Base-by-base conservation (phyloP, 2,797 vertebrate genomes). In the Crocodylus rhombifer region DNA sequence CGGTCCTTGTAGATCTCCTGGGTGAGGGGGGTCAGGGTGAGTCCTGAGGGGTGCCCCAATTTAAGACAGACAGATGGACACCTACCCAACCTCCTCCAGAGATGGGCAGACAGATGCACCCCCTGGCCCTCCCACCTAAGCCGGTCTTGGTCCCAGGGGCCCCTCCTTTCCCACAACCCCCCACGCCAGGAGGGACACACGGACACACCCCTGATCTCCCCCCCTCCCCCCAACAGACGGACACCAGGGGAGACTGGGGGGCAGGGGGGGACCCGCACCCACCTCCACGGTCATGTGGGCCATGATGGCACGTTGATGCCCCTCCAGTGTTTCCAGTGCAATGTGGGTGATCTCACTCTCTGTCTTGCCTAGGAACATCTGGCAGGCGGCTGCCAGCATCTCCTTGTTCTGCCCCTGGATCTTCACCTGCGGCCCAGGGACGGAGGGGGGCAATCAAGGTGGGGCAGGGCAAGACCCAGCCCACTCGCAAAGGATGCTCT, bases 361-460 rank as follows among this genome's bases (percentile, higher is more conserved):
- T 0, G 98, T 98, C 91, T 99, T 99, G 18, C 99, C 99, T 98
- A 99, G 98, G 94, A 99, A 99, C 99, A 99, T 99, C 96, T 99
- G 99, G 88, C 99, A 99, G 84, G 99, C 99, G 0, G 99, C 98
- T 1, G 99, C 98, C 95, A 99, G 65, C 99, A 99, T 99, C 97
- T 99, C 99, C 95, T 99, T 99, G 97, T 99, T 99, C 97, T 99
- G 99, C 20, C 99, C 99, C 97, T 99, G 99, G 95, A 99, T 99
- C 97, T 99, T 99, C 94, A 99, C 99, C 99, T 99, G 91, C 6
- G 80, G 63, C 8, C 85, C 73, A 17, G 33, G 36, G 36, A 28
- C 5, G 14, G 33, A 11, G 20, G 6, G 55, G n/a, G 74, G 56
- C 5, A 14, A 14, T 16, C 1, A 65, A 14, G 33, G 67, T 67